phyloP scores from a whole-genome alignment of 2,113 vertebrate species.

The Candoia aspera region DNA sequence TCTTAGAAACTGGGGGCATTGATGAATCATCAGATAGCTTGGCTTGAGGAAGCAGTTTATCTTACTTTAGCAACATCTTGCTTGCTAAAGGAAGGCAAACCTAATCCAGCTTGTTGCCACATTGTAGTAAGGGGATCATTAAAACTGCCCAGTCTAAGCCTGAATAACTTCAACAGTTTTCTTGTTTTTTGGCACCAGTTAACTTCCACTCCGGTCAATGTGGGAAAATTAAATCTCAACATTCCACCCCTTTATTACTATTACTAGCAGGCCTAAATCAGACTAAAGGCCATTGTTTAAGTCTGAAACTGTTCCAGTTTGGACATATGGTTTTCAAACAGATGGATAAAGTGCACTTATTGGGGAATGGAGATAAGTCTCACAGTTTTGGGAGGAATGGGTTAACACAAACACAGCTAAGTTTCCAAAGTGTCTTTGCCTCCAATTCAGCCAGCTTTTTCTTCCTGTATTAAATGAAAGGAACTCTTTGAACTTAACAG shows the following conservation, averaged over 20 bases:
- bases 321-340: slow-evolving; percentile 56
- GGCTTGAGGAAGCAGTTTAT: not conserved
- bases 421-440: slow-evolving; percentile 24
- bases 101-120: not conserved
- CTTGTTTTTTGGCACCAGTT: slow-evolving; percentile 7
- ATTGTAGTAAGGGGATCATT: not conserved
- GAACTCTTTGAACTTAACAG: slow-evolving; percentile 29
- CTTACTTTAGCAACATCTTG: not conserved
- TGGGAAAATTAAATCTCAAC: not conserved
- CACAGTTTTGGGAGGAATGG: not conserved
- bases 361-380: slow-evolving; percentile 1
- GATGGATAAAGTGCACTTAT: slow-evolving; percentile 38
- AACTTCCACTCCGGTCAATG: not conserved
- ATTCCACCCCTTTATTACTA: not conserved
- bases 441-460: slow-evolving; percentile 22
- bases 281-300: slow-evolving; percentile 50
- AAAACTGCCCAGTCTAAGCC: not conserved
- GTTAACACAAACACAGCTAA: not conserved
- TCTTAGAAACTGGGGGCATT: not conserved
- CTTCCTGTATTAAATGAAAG: slow-evolving; percentile 20
- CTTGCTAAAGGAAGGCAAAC: not conserved
- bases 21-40: not conserved
- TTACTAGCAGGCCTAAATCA: slow-evolving; percentile 19
- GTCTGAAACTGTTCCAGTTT: slow-evolving; percentile 42
- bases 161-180: not conserved